Percentiles rank a stretch among this genome's conserved stretches.
Evolutionary conservation across 2,113 vertebrate species (phyloP).

Genomic region (Hystrix brachyura): DNA sequence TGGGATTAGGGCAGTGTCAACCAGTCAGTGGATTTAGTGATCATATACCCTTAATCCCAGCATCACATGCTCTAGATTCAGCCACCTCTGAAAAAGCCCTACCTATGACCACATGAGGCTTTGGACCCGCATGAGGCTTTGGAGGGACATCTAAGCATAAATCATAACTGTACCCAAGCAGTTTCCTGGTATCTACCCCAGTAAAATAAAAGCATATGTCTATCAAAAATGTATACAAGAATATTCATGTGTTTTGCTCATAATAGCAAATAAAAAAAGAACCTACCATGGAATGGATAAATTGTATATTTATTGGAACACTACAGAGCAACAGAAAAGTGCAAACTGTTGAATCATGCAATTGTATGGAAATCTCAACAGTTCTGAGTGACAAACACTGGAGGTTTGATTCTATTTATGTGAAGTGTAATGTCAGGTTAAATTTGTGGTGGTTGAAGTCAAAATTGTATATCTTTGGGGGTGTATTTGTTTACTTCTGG

Average conservation of each 20-base stretch:
- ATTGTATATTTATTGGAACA: neutral
- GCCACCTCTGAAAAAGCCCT: too few relatives aligned
- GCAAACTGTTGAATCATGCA: neutral
- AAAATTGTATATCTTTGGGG: neutral
- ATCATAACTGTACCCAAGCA: neutral
- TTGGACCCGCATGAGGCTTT: too few relatives aligned
- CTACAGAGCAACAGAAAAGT: neutral
- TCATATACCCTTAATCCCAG: too few relatives aligned
- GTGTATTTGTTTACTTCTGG: neutral
- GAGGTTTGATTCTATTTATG: neutral
- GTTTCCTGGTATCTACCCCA: neutral
- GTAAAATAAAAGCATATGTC: neutral
- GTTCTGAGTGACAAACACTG: neutral
- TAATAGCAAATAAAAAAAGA: neutral
- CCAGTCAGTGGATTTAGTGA: too few relatives aligned
- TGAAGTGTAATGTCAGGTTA: neutral
- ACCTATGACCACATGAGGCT: too few relatives aligned
- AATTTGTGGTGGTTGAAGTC: neutral
- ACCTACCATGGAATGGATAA: neutral
- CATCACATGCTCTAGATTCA: too few relatives aligned
- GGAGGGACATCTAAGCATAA: too few relatives aligned
- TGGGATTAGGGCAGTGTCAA: too few relatives aligned
- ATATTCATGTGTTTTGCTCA: neutral
- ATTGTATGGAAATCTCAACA: neutral
- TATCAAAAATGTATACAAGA: neutral